Base-by-base conservation (phyloP, 2,113 vertebrate species). In the Eulemur macaco region DNA sequence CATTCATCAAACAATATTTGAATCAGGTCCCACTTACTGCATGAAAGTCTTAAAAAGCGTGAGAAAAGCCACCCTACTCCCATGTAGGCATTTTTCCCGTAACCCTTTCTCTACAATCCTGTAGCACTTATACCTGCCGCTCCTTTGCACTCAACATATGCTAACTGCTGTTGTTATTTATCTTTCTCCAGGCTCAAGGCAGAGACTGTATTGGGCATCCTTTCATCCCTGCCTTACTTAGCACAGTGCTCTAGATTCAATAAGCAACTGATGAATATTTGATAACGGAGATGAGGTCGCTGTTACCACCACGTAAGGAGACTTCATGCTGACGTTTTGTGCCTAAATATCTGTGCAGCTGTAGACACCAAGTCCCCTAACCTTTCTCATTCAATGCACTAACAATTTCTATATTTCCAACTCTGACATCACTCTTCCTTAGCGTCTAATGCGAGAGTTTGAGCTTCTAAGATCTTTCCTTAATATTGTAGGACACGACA, bases 201-300 rank as follows among this genome's bases (percentile, higher is more conserved):
- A 39, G 47, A 91, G 31, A 34, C 87, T 54, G 34, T 66, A 25
- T 52, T 73, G 9, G 34, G 21, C 63, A 73, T 68, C 54, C 29
- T 77, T 96, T 76, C 13, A 68, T 42, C 27, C 34, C 14, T 50
- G 34, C 71, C 47, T 88, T 80, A 74, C 39, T 85, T 96, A 92
- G 14, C 42, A 13, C 39, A 76, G 42, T 77, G 92, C 14, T 92
- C 89, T 86, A 94, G 89, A 86, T 96, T 89, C 58, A 45, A 89
- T 66, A 82, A 76, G 76, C 52, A 87, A 47, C 73, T 63, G 73
- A 73, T 96, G 60, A 89, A 86, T 92, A 89, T 81, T 96, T 82
- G 89, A 89, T 93, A 84, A 74, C 31, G 78, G 34, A 64, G 23
- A 56, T 8, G 34, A 50, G 45, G 68, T 52, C 83, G 47, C 76